Conservation (phyloP, 1,140 invertebrate genomes). For the Philotrypesis tridentata region DNA sequence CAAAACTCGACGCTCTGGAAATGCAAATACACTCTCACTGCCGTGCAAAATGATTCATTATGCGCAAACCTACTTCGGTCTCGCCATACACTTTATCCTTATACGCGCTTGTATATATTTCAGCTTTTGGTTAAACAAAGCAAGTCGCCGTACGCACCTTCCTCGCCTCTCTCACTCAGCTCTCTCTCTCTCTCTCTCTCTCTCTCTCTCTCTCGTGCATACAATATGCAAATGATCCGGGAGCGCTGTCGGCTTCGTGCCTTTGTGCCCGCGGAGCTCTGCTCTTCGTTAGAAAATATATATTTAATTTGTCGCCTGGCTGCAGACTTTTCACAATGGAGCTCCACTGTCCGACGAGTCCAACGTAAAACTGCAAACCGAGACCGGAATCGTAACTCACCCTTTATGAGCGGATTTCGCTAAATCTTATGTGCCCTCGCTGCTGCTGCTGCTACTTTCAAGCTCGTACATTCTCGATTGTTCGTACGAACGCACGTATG, state of each 20-base stretch:
- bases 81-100: slow-evolving; percentile 26
- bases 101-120: slow-evolving; percentile 41
- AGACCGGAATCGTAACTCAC: slow-evolving; percentile 58
- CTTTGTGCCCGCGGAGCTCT: slow-evolving; percentile 48
- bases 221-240: slow-evolving; percentile 41
- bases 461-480: slow-evolving; percentile 30
- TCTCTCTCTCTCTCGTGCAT: not conserved
- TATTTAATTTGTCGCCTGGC: slow-evolving; percentile 40
- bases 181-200: not conserved
- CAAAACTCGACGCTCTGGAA: slow-evolving; percentile 9
- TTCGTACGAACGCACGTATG: slow-evolving; percentile 12
- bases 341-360: slow-evolving; percentile 22
- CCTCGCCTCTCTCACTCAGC: not conserved
- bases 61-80: slow-evolving; percentile 11
- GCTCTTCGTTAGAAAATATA: slow-evolving; percentile 47
- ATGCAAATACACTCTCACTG: slow-evolving; percentile 19
- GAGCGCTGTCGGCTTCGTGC: slow-evolving; percentile 12
- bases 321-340: slow-evolving; percentile 34
- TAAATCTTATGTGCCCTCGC: slow-evolving; percentile 54
- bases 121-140: slow-evolving; percentile 1
- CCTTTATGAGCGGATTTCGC: slow-evolving; percentile 59
- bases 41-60: slow-evolving; percentile 26
- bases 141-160: slow-evolving; percentile 10
- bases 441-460: not conserved
- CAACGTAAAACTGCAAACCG: slow-evolving; percentile 55